Evolutionary conservation across 2,113 vertebrate species (phyloP).

Genomic region (Menura novaehollandiae): DNA sequence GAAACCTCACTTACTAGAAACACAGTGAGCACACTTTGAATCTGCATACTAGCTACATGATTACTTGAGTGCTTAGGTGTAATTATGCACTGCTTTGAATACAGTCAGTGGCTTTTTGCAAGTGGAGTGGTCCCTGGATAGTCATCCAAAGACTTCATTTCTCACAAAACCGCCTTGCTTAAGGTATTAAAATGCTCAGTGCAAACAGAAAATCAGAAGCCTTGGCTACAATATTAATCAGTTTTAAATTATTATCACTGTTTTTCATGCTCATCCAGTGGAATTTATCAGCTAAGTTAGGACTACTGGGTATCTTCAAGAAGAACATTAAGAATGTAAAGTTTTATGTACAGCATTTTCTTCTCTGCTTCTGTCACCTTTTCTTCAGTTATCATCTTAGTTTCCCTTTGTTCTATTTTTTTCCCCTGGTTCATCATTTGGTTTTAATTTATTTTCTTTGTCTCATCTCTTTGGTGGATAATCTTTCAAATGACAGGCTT

Average conservation of each 20-base stretch:
- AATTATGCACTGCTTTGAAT: not conserved
- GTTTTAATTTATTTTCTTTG: not conserved
- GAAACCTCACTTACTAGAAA: not conserved
- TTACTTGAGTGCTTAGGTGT: not conserved
- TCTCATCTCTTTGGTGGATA: not conserved
- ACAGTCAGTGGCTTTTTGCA: not conserved
- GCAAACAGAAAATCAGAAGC: not conserved
- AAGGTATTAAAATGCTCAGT: not conserved
- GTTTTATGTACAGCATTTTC: not conserved
- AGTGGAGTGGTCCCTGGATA: not conserved
- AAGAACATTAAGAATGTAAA: not conserved
- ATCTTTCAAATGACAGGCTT: not conserved
- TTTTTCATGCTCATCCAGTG: not conserved
- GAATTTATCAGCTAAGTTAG: not conserved
- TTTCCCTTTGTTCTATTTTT: not conserved
- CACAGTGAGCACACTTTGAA: not conserved
- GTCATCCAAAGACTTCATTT: not conserved
- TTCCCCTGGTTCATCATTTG: not conserved
- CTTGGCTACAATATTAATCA: not conserved
- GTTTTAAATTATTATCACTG: not conserved
- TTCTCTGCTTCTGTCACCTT: not conserved
- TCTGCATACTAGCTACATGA: not conserved
- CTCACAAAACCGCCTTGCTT: not conserved
- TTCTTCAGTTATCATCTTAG: not conserved
- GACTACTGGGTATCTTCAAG: not conserved